Conservation (phyloP, 1,140 invertebrate species). For the Octopus sinensis region DNA sequence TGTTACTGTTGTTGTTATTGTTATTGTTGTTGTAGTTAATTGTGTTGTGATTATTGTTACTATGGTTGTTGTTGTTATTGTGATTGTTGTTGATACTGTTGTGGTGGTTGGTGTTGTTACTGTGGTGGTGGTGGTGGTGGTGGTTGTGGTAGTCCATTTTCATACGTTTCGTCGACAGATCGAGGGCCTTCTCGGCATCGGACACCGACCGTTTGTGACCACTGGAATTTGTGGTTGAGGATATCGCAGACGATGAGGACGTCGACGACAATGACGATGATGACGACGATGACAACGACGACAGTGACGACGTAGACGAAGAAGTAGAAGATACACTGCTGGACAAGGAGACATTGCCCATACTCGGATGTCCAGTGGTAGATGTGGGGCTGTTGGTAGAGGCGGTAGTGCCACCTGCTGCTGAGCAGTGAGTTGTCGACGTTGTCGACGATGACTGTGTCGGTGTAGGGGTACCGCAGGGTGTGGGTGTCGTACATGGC, state of each 20-base stretch:
- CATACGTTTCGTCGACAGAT: constrained; percentile 9
- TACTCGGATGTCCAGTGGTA: not conserved
- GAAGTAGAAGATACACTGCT: not conserved
- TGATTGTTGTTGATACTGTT: too few relatives aligned
- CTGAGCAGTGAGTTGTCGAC: not conserved
- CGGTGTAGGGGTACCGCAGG: too few relatives aligned
- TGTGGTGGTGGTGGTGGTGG: constrained; percentile 8
- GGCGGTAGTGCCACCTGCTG: not conserved
- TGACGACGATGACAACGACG: not conserved
- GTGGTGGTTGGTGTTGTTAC: too few relatives aligned
- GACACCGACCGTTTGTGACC: not conserved
- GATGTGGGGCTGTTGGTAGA: not conserved
- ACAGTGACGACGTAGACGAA: not conserved
- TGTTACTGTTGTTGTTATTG: not conserved
- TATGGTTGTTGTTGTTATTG: too few relatives aligned
- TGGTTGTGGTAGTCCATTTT: constrained; percentile 9
- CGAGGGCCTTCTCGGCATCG: constrained; percentile 7
- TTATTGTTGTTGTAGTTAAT: not conserved
- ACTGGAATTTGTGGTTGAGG: not conserved
- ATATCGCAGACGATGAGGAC: not conserved
- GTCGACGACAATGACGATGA: not conserved
- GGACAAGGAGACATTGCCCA: not conserved
- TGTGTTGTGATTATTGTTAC: too few relatives aligned
- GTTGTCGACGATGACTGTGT: not conserved
- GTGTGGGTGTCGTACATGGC: not conserved